Base-by-base conservation (phyloP, 2,797 vertebrate genomes). In the Echeneis naucrates region DNA sequence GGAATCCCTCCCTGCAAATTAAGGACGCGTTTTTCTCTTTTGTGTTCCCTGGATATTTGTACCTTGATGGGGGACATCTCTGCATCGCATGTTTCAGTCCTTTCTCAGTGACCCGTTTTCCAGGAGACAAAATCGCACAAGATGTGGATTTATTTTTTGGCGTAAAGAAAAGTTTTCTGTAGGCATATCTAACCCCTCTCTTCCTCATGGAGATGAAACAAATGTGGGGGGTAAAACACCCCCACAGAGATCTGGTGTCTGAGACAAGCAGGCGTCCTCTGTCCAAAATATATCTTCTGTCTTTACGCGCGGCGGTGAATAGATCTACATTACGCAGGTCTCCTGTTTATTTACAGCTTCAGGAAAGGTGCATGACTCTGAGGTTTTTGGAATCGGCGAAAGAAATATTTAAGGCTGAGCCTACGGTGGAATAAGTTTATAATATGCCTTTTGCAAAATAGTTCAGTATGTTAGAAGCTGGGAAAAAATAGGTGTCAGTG, bases 111-210 rank as follows among this genome's bases (percentile, higher is more conserved):
- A 57, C 53, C 61, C 23, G 32, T 27, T 24, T 51, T 27, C 11
- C 12, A 8, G 45, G 45, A 17, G n/a, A 58, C 52, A 8, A 5
- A 38, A 53, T 62, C 7, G 7, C 17, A 19, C 51, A 21, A n/a
- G 47, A 58, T 45, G 58, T 74, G 80, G 76, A 87, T 86, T 58
- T 68, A 65, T 77, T 68, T 77, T 68, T 35, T 33, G 47, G 19
- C 8, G n/a, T 37, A 67, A 70, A 58, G 68, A 83, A 83, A 83
- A 83, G 72, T 83, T 87, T 51, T 21, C 42, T 68, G 17, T 42
- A 70, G 74, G 45, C 62, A 59, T 10, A 16, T 8, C 2, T 17
- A 4, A 13, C 5, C 21, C 10, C 2, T n/a, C n/a, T n/a, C n/a
- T n/a, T n/a, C 13, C 11, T 21, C 19, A 9, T 8, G 47, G 45